Conservation (phyloP, 2,888 invertebrate genomes). For the Diaprepes abbreviatus region DNA sequence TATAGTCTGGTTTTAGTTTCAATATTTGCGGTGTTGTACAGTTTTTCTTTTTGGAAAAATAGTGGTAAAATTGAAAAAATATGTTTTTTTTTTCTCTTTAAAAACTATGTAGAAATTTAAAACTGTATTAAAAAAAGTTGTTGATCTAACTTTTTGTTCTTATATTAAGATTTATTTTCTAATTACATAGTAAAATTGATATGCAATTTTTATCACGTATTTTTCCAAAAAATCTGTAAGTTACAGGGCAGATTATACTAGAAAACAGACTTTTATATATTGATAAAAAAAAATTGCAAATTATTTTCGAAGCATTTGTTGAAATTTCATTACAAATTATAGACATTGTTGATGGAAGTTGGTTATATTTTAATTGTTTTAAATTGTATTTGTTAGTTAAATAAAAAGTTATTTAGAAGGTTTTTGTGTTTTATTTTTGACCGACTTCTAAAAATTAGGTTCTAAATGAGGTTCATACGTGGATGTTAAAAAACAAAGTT, state of each 20-base stretch:
- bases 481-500: too few species aligned
- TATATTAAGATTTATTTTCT: background rate
- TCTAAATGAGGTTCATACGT: too few species aligned
- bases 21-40: background rate
- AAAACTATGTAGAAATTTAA: too few species aligned
- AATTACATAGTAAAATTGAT: background rate
- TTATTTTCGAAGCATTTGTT: constrained; percentile 26
- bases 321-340: constrained; percentile 11
- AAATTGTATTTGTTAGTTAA: constrained; percentile 48
- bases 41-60: background rate
- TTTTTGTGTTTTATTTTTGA: constrained; percentile 29
- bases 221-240: background rate
- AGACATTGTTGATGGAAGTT: constrained; percentile 35
- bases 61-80: background rate
- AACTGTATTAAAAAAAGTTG: background rate
- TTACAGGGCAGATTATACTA: background rate
- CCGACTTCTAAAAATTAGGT: too few species aligned
- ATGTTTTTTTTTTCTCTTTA: too few species aligned
- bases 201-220: background rate
- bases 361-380: constrained; percentile 43
- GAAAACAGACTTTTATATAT: background rate
- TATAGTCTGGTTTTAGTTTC: background rate
- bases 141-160: background rate
- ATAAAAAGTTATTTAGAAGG: constrained; percentile 48
- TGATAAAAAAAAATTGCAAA: background rate